Base-by-base conservation (phyloP, 2,797 vertebrate species). In the Sebastes itinus region DNA sequence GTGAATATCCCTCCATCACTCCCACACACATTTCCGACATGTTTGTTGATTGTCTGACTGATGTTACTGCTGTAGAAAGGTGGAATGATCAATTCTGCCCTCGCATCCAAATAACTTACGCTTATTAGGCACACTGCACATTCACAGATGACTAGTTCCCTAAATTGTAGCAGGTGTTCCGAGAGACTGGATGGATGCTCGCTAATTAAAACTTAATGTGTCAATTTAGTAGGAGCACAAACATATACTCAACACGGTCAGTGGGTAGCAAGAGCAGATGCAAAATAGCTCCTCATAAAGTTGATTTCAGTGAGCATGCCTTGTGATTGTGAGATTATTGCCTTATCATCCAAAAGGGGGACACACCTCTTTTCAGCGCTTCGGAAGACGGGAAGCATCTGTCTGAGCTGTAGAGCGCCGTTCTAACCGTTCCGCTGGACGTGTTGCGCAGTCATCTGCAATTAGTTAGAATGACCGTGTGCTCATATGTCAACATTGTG, bases 191-290 rank as follows among this genome's bases (percentile, higher is more conserved):
- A 92, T 92, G 87, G 90, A 94, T 92, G 89, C 87, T 81, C 84
- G 64, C 89, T 93, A 93, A 95, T 95, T 95, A 93, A 94, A 95
- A 94, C 78, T 88, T 94, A 95, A 95, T 94, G 89, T 94, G 91
- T 94, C 92, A 90, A 87, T 95, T 95, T 92, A 93, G 82, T 82
- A 82, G 85, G 80, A 86, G 84, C 90, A 83, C 92, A 95, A 94
- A 94, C 93, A 92, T 91, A 86, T 85, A 92, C 87, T 91, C 87
- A 83, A 80, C 89, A 85, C 59, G 86, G 92, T 87, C 89, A 90
- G 81, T 59, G 86, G 81, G 72, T 73, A 83, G 85, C 82, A 72
- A 81, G 81, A 92, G 87, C 91, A 92, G 93, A 93, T 92, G 90
- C 90, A 87, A 83, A 93, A 92, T 83, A 81, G 86, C 82, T 84